A percentile compares a stretch with the other conserved stretches of the same genome.
Conservation (phyloP, 2,888 invertebrate species). For the Drosophila prolongata region DNA sequence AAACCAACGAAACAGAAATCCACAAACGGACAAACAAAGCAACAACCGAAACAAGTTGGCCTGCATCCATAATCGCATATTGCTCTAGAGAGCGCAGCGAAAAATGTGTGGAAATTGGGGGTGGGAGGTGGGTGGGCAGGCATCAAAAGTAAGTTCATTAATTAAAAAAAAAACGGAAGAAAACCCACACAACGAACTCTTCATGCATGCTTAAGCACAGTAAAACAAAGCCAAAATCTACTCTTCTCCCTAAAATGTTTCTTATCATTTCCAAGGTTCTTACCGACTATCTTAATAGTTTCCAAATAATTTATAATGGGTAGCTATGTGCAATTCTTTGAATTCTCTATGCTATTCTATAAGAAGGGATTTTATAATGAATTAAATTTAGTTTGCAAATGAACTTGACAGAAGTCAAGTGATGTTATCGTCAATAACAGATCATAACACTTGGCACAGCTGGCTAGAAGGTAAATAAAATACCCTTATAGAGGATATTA, state of each 20-base stretch:
- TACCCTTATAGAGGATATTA: no score
- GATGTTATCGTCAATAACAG: no score
- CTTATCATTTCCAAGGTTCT: neutral
- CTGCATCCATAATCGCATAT: conserved; percentile 34
- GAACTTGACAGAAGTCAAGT: no score
- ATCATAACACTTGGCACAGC: no score
- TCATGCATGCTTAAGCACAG: conserved; percentile 71
- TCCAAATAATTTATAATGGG: no score
- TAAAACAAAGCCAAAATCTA: conserved; percentile 22
- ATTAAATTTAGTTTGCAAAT: no score
- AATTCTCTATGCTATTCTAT: no score
- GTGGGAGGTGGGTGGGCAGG: neutral
- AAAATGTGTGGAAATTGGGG: neutral
- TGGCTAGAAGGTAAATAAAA: no score
- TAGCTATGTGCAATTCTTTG: no score
- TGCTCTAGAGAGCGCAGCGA: conserved; percentile 13
- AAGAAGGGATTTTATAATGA: no score
- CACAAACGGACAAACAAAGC: conserved; percentile 21
- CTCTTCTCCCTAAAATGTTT: neutral
- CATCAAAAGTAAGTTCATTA: conserved; percentile 69
- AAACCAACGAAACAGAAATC: conserved; percentile 22
- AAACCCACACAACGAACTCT: conserved; percentile 42
- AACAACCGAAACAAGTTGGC: conserved; percentile 16
- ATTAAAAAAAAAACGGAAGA: conserved; percentile 31
- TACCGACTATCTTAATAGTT: no score